These are phyloP conservation scores for Anthoscopus minutus DNA, from an alignment of 2,113 vertebrate genomes.

Conservation along the genomic window DNA sequence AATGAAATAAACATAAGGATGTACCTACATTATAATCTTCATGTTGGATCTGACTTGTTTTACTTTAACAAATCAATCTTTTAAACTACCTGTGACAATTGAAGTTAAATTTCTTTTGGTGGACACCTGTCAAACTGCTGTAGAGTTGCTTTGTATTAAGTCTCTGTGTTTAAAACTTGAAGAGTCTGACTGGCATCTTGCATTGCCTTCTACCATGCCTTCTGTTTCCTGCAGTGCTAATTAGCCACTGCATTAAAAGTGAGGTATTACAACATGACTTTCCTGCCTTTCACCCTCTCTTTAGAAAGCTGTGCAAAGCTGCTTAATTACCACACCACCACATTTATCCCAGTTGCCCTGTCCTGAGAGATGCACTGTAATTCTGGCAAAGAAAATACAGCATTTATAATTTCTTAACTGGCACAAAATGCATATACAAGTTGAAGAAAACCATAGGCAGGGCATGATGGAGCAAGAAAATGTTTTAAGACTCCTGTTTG, in stretches of 20 bases:
- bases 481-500: background rate
- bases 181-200: background rate
- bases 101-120: background rate
- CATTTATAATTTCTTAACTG: background rate
- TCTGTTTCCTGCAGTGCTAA: background rate
- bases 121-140: background rate
- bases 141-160: background rate
- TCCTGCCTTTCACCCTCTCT: background rate
- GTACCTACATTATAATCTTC: background rate
- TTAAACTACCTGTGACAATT: background rate
- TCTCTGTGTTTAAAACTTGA: background rate
- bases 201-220: background rate
- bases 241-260: background rate
- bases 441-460: background rate
- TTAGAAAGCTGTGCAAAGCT: background rate
- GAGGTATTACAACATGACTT: background rate
- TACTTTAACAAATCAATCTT: background rate
- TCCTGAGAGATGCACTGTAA: background rate
- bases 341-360: background rate
- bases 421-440: background rate
- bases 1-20: background rate
- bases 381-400: background rate
- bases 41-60: background rate
- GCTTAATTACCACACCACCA: background rate
- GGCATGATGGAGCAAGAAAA: rapidly evolving